Evolutionary conservation across 1,140 invertebrate species (phyloP).

Genomic region (Halictus rubicundus): DNA sequence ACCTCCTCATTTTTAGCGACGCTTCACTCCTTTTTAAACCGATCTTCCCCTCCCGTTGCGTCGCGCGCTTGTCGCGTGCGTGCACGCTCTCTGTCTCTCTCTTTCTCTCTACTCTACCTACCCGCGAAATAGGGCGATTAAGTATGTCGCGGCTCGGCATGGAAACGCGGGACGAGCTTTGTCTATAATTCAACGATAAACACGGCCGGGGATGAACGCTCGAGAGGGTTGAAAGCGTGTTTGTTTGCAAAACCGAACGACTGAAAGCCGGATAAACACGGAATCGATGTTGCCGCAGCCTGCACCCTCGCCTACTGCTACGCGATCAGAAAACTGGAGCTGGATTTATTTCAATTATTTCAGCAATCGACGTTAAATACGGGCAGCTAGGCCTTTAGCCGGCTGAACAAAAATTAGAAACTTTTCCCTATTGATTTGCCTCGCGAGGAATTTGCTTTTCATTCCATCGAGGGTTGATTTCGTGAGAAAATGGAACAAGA

Average conservation of each 20-base stretch:
- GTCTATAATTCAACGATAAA: conserved; percentile 49
- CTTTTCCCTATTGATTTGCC: too few relatives aligned
- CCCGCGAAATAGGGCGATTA: conserved; percentile 54
- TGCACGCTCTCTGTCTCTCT: not conserved
- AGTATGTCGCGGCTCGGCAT: conserved; percentile 38
- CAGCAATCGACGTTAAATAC: too few relatives aligned
- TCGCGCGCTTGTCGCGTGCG: not conserved
- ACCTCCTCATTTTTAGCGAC: conserved; percentile 32
- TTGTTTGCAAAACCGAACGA: conserved; percentile 31
- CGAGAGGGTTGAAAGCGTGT: conserved; percentile 11
- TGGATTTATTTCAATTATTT: too few relatives aligned
- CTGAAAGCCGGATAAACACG: conserved; percentile 11
- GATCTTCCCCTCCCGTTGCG: too few relatives aligned
- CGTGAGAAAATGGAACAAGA: too few relatives aligned
- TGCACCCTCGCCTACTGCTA: not conserved
- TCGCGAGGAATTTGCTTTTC: too few relatives aligned
- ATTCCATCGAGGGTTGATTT: too few relatives aligned
- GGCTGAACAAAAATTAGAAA: too few relatives aligned
- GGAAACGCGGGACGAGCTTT: conserved; percentile 33
- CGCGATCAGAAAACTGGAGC: not conserved
- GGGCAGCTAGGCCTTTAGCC: too few relatives aligned
- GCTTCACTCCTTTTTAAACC: conserved; percentile 38
- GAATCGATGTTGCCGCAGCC: not conserved
- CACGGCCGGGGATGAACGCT: conserved; percentile 16
- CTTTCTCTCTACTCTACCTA: too few relatives aligned